Base-by-base conservation (phyloP, 2,888 invertebrate genomes). In the Mylabris sibirica region DNA sequence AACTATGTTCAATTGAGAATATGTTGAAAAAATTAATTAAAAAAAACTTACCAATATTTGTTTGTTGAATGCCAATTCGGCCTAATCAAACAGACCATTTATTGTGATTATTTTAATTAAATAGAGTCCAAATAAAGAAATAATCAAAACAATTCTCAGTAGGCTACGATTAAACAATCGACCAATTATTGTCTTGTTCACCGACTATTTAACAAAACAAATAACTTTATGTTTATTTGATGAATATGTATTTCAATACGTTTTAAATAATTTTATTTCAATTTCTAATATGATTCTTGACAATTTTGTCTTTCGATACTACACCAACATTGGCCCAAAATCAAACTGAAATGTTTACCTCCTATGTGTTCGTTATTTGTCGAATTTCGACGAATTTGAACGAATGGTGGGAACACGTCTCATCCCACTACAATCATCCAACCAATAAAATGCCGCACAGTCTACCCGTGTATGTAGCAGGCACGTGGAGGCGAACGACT, bases 301-400 rank as follows among this genome's bases (percentile, higher is more conserved):
- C 69, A 74, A 69, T 76, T 76, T 75, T 72, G n/a, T 67, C 74
- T 78, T 79, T 78, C 71, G 75, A 73, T 72, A 79, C 81, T 77
- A 79, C 78, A 78, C 80, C 74, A 76, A 68, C 63, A 74, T 77
- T 79, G 76, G 75, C 79, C 79, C 78, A 82, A 83, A 83, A 83
- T 83, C 82, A 82, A 82, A 84, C 84, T 84, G 78, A 82, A 83
- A 82, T 83, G 81, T 82, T 84, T 84, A 84, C 84, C 83, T 83
- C 82, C 81, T 79, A 79, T 79, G 68, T 76, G 78, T 75, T 80
- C 82, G 80, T 77, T 64, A 30, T 60, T 61, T 60, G 60, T 66
- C 80, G 82, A 74, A 57, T 22, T 63, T 44, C 12, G 60, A 69
- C 83, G 84, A 78, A 66, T 24, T n/a, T 38, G 59, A 60, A 72